phyloP scores from a whole-genome alignment of 2,888 invertebrate genomes.

The Drosophila aldrichi region DNA sequence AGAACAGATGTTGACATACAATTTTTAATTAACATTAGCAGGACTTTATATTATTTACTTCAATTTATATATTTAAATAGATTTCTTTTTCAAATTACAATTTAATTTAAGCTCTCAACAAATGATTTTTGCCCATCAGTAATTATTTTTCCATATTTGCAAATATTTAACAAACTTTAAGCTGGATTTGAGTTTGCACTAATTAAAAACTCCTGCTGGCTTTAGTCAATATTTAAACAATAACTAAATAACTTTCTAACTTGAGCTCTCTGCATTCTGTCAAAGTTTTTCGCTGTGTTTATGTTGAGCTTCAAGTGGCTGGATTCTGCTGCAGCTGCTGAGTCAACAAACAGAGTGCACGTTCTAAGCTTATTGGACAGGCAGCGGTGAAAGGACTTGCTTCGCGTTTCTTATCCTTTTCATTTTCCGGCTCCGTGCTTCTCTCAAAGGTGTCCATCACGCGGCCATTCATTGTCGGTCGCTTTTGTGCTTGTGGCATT shows the following conservation, averaged over 20 bases:
- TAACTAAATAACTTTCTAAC: background rate
- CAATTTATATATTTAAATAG: too few relatives aligned
- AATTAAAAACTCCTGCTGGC: background rate
- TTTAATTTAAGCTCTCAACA: background rate
- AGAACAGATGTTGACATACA: background rate
- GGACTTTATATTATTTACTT: too few relatives aligned
- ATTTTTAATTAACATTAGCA: background rate
- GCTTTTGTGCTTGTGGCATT: constrained; percentile 62
- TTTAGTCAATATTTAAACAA: background rate
- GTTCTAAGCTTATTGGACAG: constrained; percentile 17
- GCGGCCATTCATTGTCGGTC: constrained; percentile 52
- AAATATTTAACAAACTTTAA: background rate
- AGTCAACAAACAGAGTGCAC: constrained; percentile 15
- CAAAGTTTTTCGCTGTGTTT: background rate
- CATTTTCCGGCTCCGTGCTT: background rate
- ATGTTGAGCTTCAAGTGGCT: constrained; percentile 3
- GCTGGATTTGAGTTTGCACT: background rate
- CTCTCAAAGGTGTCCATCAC: constrained; percentile 39
- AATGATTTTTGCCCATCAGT: background rate
- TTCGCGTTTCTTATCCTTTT: constrained; percentile 3
- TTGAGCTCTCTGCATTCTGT: background rate
- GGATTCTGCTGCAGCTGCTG: constrained; percentile 7
- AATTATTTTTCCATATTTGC: background rate
- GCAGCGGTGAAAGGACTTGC: constrained; percentile 24
- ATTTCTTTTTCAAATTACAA: too few relatives aligned